These are phyloP conservation scores for Actinia equina DNA, from an alignment of 64 coral and sea anemone species.

Conservation along the genomic window DNA sequence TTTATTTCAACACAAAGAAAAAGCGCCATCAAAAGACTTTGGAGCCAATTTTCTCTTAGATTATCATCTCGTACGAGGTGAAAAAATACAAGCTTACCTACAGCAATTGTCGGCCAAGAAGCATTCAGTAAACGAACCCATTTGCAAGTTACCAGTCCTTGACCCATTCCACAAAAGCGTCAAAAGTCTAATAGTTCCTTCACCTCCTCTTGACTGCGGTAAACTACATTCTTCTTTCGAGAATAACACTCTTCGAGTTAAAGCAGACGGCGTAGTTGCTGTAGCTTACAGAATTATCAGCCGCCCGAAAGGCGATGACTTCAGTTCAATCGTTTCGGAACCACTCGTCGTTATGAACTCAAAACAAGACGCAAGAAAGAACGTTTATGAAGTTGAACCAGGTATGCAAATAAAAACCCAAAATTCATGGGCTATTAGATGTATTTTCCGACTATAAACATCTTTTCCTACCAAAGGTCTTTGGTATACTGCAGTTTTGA, in stretches of 20 bases:
- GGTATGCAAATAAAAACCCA: not conserved
- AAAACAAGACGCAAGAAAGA: not conserved
- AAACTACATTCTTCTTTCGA: conserved; percentile 48
- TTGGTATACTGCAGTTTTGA: no score
- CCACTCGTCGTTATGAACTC: not conserved
- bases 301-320: conserved; percentile 27
- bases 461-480: no score
- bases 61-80: no score
- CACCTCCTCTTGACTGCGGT: conserved; percentile 48
- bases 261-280: conserved; percentile 36
- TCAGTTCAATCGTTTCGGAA: not conserved
- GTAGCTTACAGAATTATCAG: conserved; percentile 43
- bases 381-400: not conserved
- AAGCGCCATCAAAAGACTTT: no score
- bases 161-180: conserved; percentile 44
- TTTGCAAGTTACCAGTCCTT: conserved; percentile 48
- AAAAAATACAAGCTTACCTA: no score
- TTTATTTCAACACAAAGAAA: no score
- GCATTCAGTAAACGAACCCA: not conserved
- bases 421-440: no score
- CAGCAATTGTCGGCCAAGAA: not conserved
- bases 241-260: conserved; percentile 36
- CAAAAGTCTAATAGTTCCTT: conserved; percentile 22
- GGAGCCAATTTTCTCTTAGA: no score
- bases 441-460: no score